A percentile compares a stretch with the other conserved stretches of the same genome.
These are phyloP conservation scores for Paramormyrops kingsleyae DNA, from an alignment of 2,113 vertebrate species.

Conservation along the genomic window DNA sequence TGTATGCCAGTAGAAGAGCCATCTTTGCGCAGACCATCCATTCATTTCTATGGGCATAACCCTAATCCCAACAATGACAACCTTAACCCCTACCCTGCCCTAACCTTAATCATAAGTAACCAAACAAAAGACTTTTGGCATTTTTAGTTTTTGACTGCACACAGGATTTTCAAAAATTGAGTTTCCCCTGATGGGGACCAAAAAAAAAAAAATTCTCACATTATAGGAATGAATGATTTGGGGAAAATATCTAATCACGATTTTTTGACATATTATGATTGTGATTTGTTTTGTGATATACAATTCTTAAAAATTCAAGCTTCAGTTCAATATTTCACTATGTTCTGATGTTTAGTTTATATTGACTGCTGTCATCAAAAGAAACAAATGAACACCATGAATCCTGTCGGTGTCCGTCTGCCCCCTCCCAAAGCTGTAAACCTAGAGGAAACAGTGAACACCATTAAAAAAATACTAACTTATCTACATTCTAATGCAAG, in stretches of 20 bases:
- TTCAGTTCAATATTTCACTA: no score
- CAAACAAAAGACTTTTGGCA: neutral
- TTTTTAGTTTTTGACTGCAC: neutral
- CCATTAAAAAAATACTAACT: no score
- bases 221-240: neutral
- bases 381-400: no score
- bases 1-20: neutral
- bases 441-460: no score
- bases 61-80: neutral
- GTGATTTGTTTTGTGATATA: neutral
- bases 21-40: neutral
- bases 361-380: no score
- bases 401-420: no score
- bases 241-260: neutral
- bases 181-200: neutral
- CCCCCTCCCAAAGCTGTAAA: no score
- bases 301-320: no score
- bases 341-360: no score
- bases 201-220: no score
- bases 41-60: neutral
- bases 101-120: neutral
- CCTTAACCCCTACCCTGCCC: neutral
- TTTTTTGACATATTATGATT: neutral
- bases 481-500: no score
- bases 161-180: neutral